Percentiles rank a stretch among this genome's conserved stretches.
Evolutionary conservation across 2,888 invertebrate genomes (phyloP).

Genomic region (Macrophya annulata): DNA sequence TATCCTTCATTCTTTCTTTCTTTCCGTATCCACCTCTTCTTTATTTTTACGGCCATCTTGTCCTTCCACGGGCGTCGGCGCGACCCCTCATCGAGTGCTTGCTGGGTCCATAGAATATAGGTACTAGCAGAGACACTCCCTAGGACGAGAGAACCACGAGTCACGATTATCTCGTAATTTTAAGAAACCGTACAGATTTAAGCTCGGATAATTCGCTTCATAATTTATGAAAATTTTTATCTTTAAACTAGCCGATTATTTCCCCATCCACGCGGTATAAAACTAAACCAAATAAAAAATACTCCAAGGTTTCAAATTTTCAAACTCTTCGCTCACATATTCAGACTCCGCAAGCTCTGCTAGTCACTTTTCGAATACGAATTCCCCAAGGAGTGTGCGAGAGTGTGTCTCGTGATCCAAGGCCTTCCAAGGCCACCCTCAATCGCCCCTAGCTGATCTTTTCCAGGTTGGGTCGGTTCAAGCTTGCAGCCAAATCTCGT

Average conservation of each 20-base stretch:
- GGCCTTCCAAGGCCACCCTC: conserved; percentile 8
- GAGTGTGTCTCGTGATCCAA: conserved; percentile 23
- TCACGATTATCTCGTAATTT: conserved; percentile 1
- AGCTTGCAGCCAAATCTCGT: conserved; percentile 63
- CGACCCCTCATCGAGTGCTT: conserved; percentile 23
- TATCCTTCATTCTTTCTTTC: not conserved
- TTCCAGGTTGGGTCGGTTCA: not conserved
- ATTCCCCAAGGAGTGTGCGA: conserved; percentile 1
- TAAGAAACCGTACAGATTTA: not conserved
- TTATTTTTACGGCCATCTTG: conserved; percentile 37
- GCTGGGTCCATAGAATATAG: conserved; percentile 10
- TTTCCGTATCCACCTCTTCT: not conserved
- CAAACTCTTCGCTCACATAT: not conserved
- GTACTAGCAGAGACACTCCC: conserved; percentile 30
- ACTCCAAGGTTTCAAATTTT: not conserved
- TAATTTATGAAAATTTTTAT: not conserved
- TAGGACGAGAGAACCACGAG: not conserved
- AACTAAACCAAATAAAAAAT: not conserved
- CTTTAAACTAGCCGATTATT: not conserved
- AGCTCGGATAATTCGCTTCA: not conserved
- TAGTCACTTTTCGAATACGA: conserved; percentile 6
- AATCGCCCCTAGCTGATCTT: conserved; percentile 15
- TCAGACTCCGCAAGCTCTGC: not conserved
- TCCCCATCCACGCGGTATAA: not conserved
- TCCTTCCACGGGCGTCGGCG: conserved; percentile 25